These are phyloP conservation scores for Maconellicoccus hirsutus DNA, from an alignment of 1,140 invertebrate species.

Conservation along the genomic window DNA sequence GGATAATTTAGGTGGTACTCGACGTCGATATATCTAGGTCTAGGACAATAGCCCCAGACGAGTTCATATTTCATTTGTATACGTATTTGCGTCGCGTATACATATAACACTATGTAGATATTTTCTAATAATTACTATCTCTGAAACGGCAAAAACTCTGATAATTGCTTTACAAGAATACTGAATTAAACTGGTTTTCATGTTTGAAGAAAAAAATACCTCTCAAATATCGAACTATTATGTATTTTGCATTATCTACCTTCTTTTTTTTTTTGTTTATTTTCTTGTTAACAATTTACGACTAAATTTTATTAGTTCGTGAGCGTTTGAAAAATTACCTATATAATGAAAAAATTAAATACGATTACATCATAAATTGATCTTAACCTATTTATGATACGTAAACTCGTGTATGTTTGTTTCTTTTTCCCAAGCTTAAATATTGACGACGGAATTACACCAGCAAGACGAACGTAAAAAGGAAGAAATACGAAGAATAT, in stretches of 20 bases:
- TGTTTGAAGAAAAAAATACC: background rate
- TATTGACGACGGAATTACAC: too few species aligned
- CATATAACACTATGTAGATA: background rate
- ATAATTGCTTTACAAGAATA: slow-evolving; percentile 10
- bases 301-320: background rate
- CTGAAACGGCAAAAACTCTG: background rate
- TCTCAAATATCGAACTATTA: background rate
- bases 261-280: too few species aligned
- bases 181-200: background rate
- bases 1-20: background rate
- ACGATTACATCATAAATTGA: background rate
- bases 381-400: background rate
- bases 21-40: slow-evolving; percentile 3
- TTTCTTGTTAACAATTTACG: too few species aligned
- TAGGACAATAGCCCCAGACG: background rate
- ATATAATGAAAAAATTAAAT: background rate
- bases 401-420: background rate
- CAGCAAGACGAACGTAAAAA: too few species aligned
- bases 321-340: background rate
- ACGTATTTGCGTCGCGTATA: background rate
- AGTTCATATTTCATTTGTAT: slow-evolving; percentile 1
- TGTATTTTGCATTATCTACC: background rate
- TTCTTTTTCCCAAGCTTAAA: too few species aligned
- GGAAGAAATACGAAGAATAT: too few species aligned
- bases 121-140: background rate